These are phyloP conservation scores for Standfussiana lucernea DNA, from an alignment of 2,888 invertebrate genomes.

Conservation along the genomic window DNA sequence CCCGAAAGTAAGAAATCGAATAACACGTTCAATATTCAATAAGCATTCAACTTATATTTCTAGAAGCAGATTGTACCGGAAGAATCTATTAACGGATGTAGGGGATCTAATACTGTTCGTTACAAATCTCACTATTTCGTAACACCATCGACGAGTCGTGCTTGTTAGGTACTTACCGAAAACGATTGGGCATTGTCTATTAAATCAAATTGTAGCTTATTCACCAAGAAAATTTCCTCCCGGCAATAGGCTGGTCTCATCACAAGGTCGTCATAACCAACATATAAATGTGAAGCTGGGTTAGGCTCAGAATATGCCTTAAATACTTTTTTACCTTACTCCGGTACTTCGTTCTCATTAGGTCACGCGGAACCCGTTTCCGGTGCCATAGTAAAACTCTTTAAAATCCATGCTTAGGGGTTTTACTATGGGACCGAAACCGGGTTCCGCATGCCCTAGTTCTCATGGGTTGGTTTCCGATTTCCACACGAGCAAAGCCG, in stretches of 20 bases:
- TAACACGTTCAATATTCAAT: background rate
- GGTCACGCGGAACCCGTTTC: no score
- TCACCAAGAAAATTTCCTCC: background rate
- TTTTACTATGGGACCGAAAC: no score
- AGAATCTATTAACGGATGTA: constrained; percentile 2
- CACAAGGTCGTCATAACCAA: no score
- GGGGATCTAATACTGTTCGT: background rate
- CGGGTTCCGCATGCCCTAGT: no score
- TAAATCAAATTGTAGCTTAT: background rate
- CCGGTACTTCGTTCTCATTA: no score
- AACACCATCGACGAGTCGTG: background rate
- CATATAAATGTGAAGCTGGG: background rate
- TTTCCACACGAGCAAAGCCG: background rate
- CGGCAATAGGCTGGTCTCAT: background rate
- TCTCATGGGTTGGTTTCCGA: background rate
- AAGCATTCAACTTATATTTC: background rate
- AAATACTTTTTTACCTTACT: background rate
- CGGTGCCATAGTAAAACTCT: no score
- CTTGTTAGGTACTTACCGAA: background rate
- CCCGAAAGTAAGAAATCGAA: background rate
- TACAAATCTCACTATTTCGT: background rate
- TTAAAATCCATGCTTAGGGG: no score
- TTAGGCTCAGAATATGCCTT: background rate
- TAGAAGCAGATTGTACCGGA: constrained; percentile 5
- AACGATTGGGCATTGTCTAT: background rate